These are phyloP conservation scores for Jacana jacana DNA, from an alignment of 2,113 vertebrate species.

Conservation along the genomic window DNA sequence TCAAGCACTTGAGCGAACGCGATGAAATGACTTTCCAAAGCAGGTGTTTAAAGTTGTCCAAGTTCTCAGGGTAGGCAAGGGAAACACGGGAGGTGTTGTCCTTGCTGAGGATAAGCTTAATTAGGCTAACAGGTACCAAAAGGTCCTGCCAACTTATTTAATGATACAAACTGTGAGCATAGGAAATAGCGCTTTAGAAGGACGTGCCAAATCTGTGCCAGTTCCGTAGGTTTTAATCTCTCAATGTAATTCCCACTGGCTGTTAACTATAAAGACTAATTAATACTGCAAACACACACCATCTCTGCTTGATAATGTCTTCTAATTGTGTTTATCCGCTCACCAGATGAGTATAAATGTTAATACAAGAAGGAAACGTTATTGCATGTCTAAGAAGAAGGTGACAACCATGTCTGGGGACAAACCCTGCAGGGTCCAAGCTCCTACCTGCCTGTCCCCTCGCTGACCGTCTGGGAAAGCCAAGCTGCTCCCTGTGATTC, in stretches of 20 bases:
- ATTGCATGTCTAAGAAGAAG: not conserved
- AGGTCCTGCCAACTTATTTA: not conserved
- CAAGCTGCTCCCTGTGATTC: not conserved
- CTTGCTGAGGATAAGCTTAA: not conserved
- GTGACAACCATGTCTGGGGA: rapidly evolving
- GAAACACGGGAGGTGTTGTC: not conserved
- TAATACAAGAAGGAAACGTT: not conserved
- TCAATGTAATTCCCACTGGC: not conserved
- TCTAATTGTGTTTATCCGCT: not conserved
- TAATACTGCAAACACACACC: not conserved
- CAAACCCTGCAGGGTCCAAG: rapidly evolving
- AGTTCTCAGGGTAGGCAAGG: not conserved
- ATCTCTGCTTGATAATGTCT: not conserved
- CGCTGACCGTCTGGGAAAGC: not conserved
- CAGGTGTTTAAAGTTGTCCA: not conserved
- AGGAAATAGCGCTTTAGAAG: not conserved
- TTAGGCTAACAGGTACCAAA: not conserved
- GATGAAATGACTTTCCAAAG: not conserved
- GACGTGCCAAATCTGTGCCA: not conserved
- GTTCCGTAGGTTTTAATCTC: not conserved
- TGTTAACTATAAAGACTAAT: not conserved
- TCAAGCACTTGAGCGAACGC: not conserved
- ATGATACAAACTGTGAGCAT: not conserved
- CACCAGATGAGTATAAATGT: not conserved
- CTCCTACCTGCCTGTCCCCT: rapidly evolving